Evolutionary conservation across 2,797 vertebrate genomes (phyloP), one percentile per base, ranked within the genome.

Genomic region (Capromys pilorides): DNA sequence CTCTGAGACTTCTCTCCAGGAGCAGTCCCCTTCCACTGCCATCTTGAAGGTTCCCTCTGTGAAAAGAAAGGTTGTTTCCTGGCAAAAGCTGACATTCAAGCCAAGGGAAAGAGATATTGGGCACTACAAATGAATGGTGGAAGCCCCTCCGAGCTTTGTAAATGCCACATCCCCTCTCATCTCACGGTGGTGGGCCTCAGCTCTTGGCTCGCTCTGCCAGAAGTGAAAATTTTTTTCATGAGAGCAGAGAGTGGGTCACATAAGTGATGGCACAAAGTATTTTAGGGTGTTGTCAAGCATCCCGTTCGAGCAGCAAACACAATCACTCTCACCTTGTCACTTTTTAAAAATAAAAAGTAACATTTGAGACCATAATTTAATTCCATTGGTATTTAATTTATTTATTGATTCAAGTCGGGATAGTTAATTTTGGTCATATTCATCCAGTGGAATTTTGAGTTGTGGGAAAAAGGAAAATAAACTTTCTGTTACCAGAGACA

Each of bases 11-110:
- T 92, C 79, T 93, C 88, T 90, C 86, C 78, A 94, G 86, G 54
- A 83, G 45, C 95, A 90, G 77, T 71, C 66, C 83, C 96, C 91
- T 92, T 96, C 88, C 91, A 71, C 82, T 87, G 57, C 64, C 86
- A 86, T 83, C 77, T 66, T 6, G 33, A 94, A 94, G 77, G 71
- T 85, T 78, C 95, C 59, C 66, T 86, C 85, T 83, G 45, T 86
- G 93, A 97, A 86, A 83, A 54, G 79, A 33, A 79, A 45, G 26
- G n/a, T n/a, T 93, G 73, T 97, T 97, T 96, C 87, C 95, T 93
- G 97, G 49, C 95, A 96, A 95, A 94, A 79, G 10, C 81, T 92
- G 93, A 92, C 81, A 80, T 57, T 18, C 2, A 59, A 94, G 92
- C 87, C 85, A 81, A 93, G 97, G 75, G 41, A 82, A 94, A 81